phyloP scores from a whole-genome alignment of 1,140 invertebrate genomes.

The Proales similis region DNA sequence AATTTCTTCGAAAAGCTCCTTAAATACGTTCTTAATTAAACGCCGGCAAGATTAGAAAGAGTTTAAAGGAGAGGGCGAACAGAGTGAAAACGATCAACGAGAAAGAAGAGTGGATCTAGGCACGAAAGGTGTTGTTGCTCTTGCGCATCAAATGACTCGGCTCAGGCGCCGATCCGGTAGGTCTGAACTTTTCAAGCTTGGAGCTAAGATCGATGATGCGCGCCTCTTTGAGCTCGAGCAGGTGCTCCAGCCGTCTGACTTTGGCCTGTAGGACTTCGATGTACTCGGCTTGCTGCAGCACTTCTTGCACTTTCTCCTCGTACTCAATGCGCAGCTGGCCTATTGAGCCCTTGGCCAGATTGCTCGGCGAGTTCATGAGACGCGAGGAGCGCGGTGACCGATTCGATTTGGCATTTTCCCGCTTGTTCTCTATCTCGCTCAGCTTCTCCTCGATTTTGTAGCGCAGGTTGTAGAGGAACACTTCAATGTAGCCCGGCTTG shows the following conservation, averaged over 20 bases:
- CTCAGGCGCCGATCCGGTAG: constrained; percentile 18
- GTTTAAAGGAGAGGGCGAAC: too few relatives aligned
- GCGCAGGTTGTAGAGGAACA: constrained; percentile 44
- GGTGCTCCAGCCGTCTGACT: constrained; percentile 46
- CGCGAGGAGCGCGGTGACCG: constrained; percentile 6
- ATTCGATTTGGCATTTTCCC: constrained; percentile 2
- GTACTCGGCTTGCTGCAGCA: constrained; percentile 48
- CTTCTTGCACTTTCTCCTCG: constrained; percentile 48
- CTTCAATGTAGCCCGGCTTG: constrained; percentile 30
- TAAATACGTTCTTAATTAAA: too few relatives aligned
- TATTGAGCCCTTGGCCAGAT: neutral
- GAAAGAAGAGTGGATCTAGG: too few relatives aligned
- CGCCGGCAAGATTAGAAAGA: too few relatives aligned
- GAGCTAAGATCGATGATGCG: constrained; percentile 45
- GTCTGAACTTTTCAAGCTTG: constrained; percentile 37
- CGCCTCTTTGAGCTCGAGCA: constrained; percentile 49
- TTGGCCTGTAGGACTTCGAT: constrained; percentile 47
- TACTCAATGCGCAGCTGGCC: constrained; percentile 39
- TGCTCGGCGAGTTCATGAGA: neutral
- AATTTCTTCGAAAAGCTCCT: too few relatives aligned
- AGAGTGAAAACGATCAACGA: too few relatives aligned
- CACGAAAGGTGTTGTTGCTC: too few relatives aligned
- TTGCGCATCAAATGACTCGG: too few relatives aligned
- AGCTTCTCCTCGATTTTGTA: constrained; percentile 45
- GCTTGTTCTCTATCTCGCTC: constrained; percentile 28